These are phyloP conservation scores for Heteromyza rotundicornis DNA, from an alignment of 2,888 invertebrate species.

Conservation along the genomic window DNA sequence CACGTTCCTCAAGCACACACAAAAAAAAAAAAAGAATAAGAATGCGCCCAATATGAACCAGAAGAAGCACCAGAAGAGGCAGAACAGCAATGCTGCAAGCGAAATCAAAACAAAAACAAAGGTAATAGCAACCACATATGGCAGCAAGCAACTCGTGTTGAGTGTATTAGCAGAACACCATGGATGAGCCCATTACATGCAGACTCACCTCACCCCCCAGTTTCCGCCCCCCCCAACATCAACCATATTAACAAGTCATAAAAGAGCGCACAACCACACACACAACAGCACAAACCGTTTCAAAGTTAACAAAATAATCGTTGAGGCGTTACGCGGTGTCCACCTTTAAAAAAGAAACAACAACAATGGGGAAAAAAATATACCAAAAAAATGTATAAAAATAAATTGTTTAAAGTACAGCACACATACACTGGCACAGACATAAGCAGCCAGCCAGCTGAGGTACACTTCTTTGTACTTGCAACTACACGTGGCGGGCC, in stretches of 20 bases:
- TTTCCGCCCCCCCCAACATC: background rate
- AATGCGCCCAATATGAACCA: no score
- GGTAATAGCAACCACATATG: background rate
- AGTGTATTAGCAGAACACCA: background rate
- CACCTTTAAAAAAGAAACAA: background rate
- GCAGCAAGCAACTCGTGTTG: background rate
- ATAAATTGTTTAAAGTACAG: no score
- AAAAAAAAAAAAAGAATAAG: no score
- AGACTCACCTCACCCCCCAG: no score
- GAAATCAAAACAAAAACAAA: background rate
- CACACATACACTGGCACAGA: no score
- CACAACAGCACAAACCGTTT: background rate
- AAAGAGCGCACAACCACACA: background rate
- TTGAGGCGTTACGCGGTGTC: slow-evolving; percentile 35
- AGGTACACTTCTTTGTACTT: no score
- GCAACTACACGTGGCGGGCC: no score
- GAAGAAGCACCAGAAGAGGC: no score
- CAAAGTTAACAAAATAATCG: slow-evolving; percentile 35
- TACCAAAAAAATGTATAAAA: no score
- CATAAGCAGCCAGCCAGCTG: no score
- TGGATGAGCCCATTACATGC: no score
- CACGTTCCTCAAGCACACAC: background rate
- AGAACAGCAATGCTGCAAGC: background rate
- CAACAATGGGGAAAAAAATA: no score
- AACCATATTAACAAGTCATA: background rate